Conservation (phyloP, 2,797 vertebrate genomes). For the Clarias laeviceps region DNA sequence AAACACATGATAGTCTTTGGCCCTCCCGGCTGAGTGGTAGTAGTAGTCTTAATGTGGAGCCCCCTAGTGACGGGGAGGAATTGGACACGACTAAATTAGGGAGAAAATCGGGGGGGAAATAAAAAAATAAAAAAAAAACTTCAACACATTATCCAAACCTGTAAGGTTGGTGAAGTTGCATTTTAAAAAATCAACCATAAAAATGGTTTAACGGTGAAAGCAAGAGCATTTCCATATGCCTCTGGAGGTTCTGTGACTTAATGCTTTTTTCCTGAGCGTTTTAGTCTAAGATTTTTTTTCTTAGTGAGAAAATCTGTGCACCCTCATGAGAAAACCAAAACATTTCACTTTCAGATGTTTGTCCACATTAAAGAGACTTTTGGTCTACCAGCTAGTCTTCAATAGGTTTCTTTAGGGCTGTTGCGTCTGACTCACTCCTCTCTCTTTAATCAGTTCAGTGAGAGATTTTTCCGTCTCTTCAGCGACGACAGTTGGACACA, state of each 20-base stretch:
- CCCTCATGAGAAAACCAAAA: slow-evolving; percentile 22
- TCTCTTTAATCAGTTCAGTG: not conserved
- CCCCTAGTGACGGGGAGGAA: too few species aligned
- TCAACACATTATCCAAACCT: too few species aligned
- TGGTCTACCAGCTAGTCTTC: not conserved
- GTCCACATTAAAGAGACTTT: not conserved
- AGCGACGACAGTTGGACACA: not conserved
- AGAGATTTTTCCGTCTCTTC: not conserved
- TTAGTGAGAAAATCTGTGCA: not conserved
- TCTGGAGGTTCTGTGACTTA: not conserved
- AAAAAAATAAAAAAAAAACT: too few species aligned
- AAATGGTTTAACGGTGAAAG: too few species aligned
- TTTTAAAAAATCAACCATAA: too few species aligned
- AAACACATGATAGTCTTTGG: too few species aligned
- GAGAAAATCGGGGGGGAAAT: too few species aligned
- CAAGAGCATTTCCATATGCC: too few species aligned
- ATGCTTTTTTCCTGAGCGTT: not conserved
- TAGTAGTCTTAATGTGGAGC: too few species aligned
- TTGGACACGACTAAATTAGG: too few species aligned
- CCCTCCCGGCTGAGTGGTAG: too few species aligned
- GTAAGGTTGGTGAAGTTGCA: too few species aligned
- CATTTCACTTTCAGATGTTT: not conserved
- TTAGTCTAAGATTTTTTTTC: not conserved
- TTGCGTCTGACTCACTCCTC: not conserved
- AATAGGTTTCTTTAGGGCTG: not conserved